phyloP scores from a whole-genome alignment of 2,113 vertebrate genomes.

The Hassar affinis region DNA sequence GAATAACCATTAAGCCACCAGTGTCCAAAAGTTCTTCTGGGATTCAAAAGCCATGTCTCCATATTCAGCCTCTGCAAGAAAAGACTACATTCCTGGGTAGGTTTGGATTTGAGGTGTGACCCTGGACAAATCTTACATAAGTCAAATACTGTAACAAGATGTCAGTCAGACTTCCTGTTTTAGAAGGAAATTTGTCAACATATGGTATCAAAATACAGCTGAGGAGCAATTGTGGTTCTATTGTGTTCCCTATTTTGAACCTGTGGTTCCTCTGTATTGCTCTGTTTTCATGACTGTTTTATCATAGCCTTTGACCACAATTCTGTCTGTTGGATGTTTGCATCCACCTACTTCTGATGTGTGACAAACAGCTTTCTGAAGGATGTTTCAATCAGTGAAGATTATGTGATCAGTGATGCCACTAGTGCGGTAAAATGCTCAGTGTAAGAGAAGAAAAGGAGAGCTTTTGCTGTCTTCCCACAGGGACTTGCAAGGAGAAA shows the following conservation, averaged over 20 bases:
- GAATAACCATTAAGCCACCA: neutral
- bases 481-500: slow-evolving; percentile 1
- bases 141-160: too few species aligned
- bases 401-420: slow-evolving; percentile 25
- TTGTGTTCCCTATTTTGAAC: neutral
- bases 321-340: neutral
- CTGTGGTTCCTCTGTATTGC: neutral
- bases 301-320: neutral
- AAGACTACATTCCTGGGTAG: neutral
- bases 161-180: neutral
- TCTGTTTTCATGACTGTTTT: neutral
- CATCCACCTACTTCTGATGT: neutral
- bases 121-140: too few species aligned
- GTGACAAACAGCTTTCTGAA: slow-evolving; percentile 10
- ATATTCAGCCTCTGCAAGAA: neutral
- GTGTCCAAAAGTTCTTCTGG: neutral
- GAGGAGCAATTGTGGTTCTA: neutral
- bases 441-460: slow-evolving; percentile 32
- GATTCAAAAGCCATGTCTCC: neutral
- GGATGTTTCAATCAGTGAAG: slow-evolving; percentile 25
- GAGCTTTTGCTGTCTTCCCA: slow-evolving; percentile 20
- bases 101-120: neutral
- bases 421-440: slow-evolving; percentile 11
- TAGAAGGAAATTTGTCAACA: neutral
- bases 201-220: neutral